Conservation (phyloP, 2,888 invertebrate genomes). For the Ypsolopha sequella region DNA sequence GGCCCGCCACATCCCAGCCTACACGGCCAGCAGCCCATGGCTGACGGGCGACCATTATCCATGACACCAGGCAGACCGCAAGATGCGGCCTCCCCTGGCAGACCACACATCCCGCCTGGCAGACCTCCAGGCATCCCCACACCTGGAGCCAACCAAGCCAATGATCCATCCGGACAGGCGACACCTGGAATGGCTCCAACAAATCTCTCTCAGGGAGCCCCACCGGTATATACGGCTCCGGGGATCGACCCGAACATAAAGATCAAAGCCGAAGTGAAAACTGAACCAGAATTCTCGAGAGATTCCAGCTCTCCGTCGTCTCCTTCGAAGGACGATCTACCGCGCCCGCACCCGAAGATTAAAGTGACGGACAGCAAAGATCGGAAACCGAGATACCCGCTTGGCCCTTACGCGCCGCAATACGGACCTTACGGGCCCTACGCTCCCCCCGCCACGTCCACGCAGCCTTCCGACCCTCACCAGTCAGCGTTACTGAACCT, state of each 20-base stretch:
- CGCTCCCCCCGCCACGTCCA: conserved; percentile 28
- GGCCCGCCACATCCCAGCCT: conserved; percentile 22
- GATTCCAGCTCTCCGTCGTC: conserved; percentile 45
- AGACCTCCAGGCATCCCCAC: no score
- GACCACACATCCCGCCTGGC: no score
- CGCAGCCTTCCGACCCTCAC: conserved; percentile 9
- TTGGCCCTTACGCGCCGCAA: conserved; percentile 62
- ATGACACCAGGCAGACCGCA: conserved; percentile 1
- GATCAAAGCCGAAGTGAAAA: conserved; percentile 60
- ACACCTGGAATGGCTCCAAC: no score
- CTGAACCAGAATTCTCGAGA: conserved; percentile 30
- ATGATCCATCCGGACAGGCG: no score
- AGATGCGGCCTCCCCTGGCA: conserved; percentile 9
- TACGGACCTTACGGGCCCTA: conserved; percentile 59
- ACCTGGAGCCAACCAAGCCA: no score
- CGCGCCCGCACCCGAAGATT: conserved; percentile 52
- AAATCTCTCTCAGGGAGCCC: no score
- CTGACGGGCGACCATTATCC: not conserved
- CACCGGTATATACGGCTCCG: not conserved
- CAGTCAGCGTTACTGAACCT: conserved; percentile 2
- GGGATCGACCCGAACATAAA: conserved; percentile 18
- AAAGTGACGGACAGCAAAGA: conserved; percentile 61
- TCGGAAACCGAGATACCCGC: conserved; percentile 46
- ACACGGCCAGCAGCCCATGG: conserved; percentile 7
- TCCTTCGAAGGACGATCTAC: conserved; percentile 24